These are phyloP conservation scores for Liposcelis brunnea DNA, from an alignment of 2,888 invertebrate genomes.

Conservation along the genomic window DNA sequence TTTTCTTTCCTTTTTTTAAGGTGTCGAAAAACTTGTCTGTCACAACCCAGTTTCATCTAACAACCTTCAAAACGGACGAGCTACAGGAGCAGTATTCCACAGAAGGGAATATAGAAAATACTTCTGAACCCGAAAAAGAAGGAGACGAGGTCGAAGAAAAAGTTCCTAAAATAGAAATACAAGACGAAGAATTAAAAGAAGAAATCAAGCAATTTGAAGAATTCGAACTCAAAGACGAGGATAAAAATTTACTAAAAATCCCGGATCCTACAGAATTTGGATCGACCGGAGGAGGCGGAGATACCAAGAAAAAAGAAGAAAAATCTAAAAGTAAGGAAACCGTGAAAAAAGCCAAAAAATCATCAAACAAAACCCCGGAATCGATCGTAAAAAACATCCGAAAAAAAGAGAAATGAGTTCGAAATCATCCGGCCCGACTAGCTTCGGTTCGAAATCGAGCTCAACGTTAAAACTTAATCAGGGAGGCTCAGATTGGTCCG, in stretches of 20 bases:
- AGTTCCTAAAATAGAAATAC: slow-evolving; percentile 5
- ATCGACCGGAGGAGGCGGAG: slow-evolving; percentile 10
- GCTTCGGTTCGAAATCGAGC: slow-evolving; percentile 1
- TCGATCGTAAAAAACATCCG: neutral
- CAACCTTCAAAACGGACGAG: slow-evolving; percentile 5
- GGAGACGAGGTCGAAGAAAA: slow-evolving; percentile 3
- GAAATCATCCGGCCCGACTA: neutral
- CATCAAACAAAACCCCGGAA: slow-evolving; percentile 4
- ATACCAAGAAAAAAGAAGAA: slow-evolving; percentile 6
- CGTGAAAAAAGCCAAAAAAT: neutral
- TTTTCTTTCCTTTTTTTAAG: too few relatives aligned
- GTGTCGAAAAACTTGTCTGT: too few relatives aligned
- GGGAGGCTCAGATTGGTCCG: neutral
- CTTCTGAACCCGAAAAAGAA: neutral
- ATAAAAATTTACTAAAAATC: slow-evolving; percentile 17
- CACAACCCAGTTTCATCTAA: neutral
- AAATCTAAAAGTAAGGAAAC: neutral
- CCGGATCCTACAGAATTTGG: slow-evolving; percentile 15
- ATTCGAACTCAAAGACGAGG: slow-evolving; percentile 11
- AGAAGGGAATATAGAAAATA: neutral
- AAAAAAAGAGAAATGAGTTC: slow-evolving; percentile 8
- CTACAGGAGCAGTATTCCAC: neutral
- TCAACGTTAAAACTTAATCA: slow-evolving; percentile 2
- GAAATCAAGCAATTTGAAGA: slow-evolving; percentile 21
- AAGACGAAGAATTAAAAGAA: slow-evolving; percentile 22